Evolutionary conservation across 2,113 vertebrate genomes (phyloP).

Genomic region (Hemiscyllium ocellatum): DNA sequence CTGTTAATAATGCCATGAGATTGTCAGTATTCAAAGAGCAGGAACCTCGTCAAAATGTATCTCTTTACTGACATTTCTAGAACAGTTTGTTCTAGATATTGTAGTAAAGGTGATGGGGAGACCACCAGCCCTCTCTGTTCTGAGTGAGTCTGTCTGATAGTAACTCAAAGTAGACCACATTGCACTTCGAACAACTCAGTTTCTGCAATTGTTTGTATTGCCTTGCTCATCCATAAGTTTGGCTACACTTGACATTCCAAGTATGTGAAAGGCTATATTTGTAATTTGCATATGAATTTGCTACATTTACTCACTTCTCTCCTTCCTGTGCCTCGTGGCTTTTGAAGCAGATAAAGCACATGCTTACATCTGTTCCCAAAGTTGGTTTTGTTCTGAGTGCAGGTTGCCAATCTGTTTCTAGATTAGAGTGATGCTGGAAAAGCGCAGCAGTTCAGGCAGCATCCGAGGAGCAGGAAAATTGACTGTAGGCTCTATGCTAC

Average conservation of each 20-base stretch:
- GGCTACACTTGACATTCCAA: background rate
- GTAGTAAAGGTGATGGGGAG: background rate
- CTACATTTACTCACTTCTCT: background rate
- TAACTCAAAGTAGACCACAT: background rate
- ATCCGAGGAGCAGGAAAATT: too few species aligned
- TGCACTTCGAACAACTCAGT: background rate
- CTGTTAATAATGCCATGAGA: background rate
- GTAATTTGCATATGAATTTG: background rate
- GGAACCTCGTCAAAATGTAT: background rate
- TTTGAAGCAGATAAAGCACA: too few species aligned
- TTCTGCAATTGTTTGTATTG: background rate
- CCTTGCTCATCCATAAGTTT: background rate
- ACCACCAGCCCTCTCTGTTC: background rate
- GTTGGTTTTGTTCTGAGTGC: too few species aligned
- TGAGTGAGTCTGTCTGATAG: background rate
- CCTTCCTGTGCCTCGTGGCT: too few species aligned
- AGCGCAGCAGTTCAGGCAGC: too few species aligned
- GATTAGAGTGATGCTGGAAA: too few species aligned
- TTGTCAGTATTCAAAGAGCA: background rate
- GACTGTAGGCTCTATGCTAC: too few species aligned
- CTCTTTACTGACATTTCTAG: background rate
- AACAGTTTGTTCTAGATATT: background rate
- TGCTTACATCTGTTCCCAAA: too few species aligned
- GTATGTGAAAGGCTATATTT: background rate
- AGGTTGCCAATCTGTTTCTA: too few species aligned